phyloP scores from a whole-genome alignment of 2,888 invertebrate species.

The Epiblema foenella region DNA sequence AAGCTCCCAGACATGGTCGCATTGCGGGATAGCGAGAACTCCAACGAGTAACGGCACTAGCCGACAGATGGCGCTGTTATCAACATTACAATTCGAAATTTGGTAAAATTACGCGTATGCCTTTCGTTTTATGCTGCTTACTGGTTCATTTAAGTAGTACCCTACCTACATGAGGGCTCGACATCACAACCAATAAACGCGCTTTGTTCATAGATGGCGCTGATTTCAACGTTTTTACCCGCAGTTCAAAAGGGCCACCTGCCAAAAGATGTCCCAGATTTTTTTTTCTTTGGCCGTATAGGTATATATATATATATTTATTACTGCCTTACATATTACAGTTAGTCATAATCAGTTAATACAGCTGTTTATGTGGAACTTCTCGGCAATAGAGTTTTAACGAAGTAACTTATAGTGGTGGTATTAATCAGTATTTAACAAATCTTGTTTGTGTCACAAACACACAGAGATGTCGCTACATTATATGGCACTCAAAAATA shows the following conservation, averaged over 20 bases:
- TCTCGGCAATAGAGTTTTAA: not conserved
- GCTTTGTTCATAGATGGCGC: not conserved
- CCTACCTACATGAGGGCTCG: no score
- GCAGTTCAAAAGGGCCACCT: no score
- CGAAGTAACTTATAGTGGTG: not conserved
- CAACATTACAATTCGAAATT: not conserved
- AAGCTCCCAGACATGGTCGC: constrained; percentile 88
- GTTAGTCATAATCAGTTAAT: not conserved
- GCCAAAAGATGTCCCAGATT: no score
- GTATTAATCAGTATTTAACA: not conserved
- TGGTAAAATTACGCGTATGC: not conserved
- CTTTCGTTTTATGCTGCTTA: not conserved
- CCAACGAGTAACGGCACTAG: constrained; percentile 27
- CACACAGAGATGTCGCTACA: constrained; percentile 10
- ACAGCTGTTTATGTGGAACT: not conserved
- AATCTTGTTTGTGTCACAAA: not conserved
- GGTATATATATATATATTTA: no score
- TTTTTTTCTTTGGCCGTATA: no score
- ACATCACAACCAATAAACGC: not conserved
- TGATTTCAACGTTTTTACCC: not conserved
- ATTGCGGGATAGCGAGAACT: constrained; percentile 59
- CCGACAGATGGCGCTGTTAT: constrained; percentile 10
- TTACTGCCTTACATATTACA: no score
- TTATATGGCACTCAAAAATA: not conserved
- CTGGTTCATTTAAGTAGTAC: not conserved